These are phyloP conservation scores for Heliconius erato DNA, from an alignment of 2,888 invertebrate species.

Conservation along the genomic window DNA sequence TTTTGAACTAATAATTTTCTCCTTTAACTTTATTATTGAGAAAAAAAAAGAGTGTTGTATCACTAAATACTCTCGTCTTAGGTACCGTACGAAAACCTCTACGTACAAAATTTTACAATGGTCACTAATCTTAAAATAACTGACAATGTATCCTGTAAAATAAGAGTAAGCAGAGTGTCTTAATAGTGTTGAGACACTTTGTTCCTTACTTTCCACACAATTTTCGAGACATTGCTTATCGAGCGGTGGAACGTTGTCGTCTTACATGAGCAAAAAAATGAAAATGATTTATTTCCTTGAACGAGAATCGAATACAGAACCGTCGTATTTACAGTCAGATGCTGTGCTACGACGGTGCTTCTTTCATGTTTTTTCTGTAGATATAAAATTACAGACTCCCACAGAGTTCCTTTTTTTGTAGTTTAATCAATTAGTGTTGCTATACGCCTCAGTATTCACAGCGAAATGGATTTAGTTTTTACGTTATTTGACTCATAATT, in stretches of 20 bases:
- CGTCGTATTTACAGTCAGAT: no score
- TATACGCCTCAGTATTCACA: slow-evolving; percentile 23
- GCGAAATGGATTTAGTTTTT: slow-evolving; percentile 26
- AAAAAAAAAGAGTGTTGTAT: no score
- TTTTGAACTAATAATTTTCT: no score
- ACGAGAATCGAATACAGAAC: neutral
- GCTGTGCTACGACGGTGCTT: neutral
- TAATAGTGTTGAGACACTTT: no score
- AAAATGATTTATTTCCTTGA: neutral
- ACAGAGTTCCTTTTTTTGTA: neutral
- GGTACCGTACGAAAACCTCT: no score
- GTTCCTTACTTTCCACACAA: neutral
- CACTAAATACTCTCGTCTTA: no score
- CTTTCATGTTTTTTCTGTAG: neutral
- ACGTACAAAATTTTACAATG: no score
- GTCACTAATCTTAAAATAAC: no score
- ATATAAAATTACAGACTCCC: neutral
- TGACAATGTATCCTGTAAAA: no score
- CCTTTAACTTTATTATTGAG: no score
- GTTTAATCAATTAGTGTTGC: slow-evolving; percentile 27
- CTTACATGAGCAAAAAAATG: neutral
- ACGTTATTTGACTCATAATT: slow-evolving; percentile 19
- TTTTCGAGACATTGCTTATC: no score
- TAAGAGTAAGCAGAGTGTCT: no score
- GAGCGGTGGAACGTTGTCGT: neutral